Conservation (phyloP, 2,113 vertebrate genomes). For the Entomyzon cyanotis region DNA sequence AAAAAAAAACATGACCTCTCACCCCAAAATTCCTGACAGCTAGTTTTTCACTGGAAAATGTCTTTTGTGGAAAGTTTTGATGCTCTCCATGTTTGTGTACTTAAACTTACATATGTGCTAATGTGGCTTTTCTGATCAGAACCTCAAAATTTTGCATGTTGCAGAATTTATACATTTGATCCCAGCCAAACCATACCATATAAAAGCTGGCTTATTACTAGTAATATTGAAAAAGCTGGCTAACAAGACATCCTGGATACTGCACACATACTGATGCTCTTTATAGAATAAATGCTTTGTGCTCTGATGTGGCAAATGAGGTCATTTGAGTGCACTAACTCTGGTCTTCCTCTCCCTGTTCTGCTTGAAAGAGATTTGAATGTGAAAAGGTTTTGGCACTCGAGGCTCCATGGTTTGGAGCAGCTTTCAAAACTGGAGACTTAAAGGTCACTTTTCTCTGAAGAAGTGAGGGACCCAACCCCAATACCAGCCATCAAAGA, state of each 20-base stretch:
- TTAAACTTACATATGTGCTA: not conserved
- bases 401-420: constrained; percentile 41
- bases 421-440: not conserved
- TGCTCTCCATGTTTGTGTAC: not conserved
- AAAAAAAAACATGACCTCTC: not conserved
- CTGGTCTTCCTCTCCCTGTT: constrained; percentile 33
- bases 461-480: constrained; percentile 13
- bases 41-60: constrained; percentile 16
- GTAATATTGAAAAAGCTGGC: constrained; percentile 14
- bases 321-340: constrained; percentile 59
- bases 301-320: constrained; percentile 69
- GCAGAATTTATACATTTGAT: not conserved
- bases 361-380: constrained; percentile 62
- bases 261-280: constrained; percentile 32
- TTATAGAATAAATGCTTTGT: constrained; percentile 47
- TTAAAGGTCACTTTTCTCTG: constrained; percentile 61
- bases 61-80: constrained; percentile 6
- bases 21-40: not conserved
- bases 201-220: constrained; percentile 9
- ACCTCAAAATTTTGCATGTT: not conserved
- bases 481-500: constrained; percentile 40
- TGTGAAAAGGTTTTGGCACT: constrained; percentile 64
- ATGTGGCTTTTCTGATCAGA: not conserved
- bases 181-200: constrained; percentile 25
- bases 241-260: constrained; percentile 15